Evolutionary conservation across 2,797 vertebrate genomes (phyloP).

Genomic region (Crenichthys baileyi): DNA sequence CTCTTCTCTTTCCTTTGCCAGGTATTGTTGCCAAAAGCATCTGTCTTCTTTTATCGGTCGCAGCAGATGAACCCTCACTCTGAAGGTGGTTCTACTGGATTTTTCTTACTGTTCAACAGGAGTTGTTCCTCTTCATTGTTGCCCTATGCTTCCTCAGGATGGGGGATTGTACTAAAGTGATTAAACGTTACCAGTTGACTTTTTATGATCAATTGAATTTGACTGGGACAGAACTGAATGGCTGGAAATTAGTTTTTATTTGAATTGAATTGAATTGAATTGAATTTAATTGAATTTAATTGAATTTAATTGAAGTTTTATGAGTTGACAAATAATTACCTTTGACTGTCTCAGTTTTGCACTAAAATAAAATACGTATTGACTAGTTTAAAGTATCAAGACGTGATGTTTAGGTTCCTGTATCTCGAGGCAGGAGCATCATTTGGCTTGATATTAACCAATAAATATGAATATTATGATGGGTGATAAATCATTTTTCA

Average conservation of each 20-base stretch:
- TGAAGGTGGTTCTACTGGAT: not conserved
- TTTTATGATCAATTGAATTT: not conserved
- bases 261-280: too few relatives aligned
- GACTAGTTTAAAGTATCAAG: too few relatives aligned
- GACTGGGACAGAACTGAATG: not conserved
- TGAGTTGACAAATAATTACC: too few relatives aligned
- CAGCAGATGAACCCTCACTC: not conserved
- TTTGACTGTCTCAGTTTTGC: too few relatives aligned
- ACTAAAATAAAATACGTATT: too few relatives aligned
- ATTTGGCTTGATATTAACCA: not conserved
- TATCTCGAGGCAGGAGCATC: not conserved
- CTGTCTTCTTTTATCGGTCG: not conserved
- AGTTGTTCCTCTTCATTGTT: not conserved
- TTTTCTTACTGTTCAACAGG: not conserved
- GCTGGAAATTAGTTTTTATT: not conserved
- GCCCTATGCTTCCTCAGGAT: not conserved
- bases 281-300: too few relatives aligned
- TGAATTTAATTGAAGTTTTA: too few relatives aligned
- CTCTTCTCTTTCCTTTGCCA: too few relatives aligned
- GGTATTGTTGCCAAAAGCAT: too few relatives aligned
- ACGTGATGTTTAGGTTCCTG: too few relatives aligned
- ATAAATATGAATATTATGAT: not conserved
- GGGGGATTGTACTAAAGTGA: not conserved
- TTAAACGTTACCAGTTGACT: too few relatives aligned
- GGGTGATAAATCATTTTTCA: too few relatives aligned